phyloP scores from a whole-genome alignment of 92 coral and sea anemone species.

The Scolanthus callimorphus region DNA sequence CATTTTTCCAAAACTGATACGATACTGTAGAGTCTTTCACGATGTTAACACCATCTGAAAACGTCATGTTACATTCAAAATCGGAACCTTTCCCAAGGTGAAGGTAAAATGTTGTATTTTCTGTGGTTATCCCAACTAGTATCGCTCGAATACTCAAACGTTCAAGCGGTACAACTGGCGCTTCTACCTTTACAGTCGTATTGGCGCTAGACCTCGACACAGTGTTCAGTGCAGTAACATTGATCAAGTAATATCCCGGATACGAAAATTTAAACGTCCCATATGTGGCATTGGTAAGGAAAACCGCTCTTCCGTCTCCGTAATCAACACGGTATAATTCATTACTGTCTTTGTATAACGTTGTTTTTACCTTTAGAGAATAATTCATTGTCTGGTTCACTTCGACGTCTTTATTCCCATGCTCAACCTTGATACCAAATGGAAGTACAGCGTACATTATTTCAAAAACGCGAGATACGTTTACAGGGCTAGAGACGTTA shows the following conservation, averaged over 20 bases:
- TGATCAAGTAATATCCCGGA: conserved; percentile 32
- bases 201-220: conserved; percentile 27
- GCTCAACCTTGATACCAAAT: conserved; percentile 15
- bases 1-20: not conserved
- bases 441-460: conserved; percentile 29
- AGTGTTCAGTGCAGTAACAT: conserved; percentile 41
- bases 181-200: conserved; percentile 15
- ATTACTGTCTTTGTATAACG: not conserved
- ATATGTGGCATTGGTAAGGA: conserved; percentile 14
- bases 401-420: not conserved
- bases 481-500: conserved; percentile 21
- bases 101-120: conserved; percentile 21
- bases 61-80: conserved; percentile 34
- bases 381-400: conserved; percentile 24
- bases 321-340: conserved; percentile 29
- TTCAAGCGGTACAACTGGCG: conserved; percentile 31
- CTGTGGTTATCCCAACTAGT: conserved; percentile 22
- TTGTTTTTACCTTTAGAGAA: conserved; percentile 5
- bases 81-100: conserved; percentile 40
- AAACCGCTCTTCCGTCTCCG: conserved; percentile 50
- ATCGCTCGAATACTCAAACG: conserved; percentile 13
- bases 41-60: conserved; percentile 35
- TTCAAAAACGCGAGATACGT: conserved; percentile 2
- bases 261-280: conserved; percentile 11
- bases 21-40: not conserved